These are phyloP conservation scores for Ciconia stormi DNA, from an alignment of 2,113 vertebrate genomes.

Conservation along the genomic window DNA sequence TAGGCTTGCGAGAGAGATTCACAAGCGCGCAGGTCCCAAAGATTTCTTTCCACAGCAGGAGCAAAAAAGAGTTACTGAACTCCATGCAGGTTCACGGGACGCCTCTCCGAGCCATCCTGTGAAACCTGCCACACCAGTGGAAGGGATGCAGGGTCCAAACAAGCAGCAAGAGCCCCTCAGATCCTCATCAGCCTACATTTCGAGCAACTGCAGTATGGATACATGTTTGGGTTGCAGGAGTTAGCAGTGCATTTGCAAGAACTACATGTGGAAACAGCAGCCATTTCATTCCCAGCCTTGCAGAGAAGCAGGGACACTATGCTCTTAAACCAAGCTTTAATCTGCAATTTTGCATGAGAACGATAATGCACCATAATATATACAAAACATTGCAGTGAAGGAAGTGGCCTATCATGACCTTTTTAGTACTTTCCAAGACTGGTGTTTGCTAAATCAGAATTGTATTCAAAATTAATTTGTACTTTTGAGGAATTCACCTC, in stretches of 20 bases:
- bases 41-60: neutral
- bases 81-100: fast-evolving
- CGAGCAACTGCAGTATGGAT: neutral
- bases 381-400: neutral
- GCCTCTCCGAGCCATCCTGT: neutral
- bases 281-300: neutral
- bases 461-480: neutral
- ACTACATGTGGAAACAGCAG: neutral
- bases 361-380: fast-evolving
- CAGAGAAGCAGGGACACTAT: neutral
- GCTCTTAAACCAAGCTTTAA: neutral
- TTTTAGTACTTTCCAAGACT: neutral
- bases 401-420: neutral
- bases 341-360: neutral
- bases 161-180: neutral
- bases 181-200: neutral
- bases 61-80: neutral
- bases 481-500: neutral
- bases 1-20: neutral
- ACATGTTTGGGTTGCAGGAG: neutral
- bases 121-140: neutral
- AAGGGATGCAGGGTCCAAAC: fast-evolving
- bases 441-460: neutral
- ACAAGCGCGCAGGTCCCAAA: too few species aligned
- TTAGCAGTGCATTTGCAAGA: neutral